Evolutionary conservation across 1,140 invertebrate genomes (phyloP).

Genomic region (Heterodera carotae): DNA sequence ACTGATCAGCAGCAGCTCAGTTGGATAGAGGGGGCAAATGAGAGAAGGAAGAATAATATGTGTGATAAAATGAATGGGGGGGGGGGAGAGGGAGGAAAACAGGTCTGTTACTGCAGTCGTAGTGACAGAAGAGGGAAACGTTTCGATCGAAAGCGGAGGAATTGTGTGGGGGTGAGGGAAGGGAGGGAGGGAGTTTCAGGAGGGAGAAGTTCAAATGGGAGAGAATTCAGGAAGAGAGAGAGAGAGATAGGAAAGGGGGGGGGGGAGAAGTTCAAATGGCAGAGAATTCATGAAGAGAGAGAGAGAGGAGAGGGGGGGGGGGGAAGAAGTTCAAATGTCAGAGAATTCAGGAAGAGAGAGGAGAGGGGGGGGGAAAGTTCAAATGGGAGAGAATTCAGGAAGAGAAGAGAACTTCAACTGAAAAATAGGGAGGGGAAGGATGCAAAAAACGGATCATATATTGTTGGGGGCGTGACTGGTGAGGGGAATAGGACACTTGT

Average conservation of each 20-base stretch:
- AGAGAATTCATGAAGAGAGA: background rate
- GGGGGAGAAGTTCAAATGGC: background rate
- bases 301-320: background rate
- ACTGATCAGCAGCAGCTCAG: too few relatives aligned
- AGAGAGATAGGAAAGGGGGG: too few relatives aligned
- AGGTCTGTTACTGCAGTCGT: background rate
- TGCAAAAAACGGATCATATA: background rate
- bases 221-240: background rate
- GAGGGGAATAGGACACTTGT: too few relatives aligned
- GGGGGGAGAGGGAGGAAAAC: background rate
- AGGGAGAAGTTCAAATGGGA: background rate
- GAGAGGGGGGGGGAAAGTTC: background rate
- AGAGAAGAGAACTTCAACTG: too few relatives aligned
- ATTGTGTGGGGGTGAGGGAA: too few relatives aligned
- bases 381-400: background rate
- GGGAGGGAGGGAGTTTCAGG: too few relatives aligned
- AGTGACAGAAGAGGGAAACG: too few relatives aligned
- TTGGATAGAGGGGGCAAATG: background rate
- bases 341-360: background rate
- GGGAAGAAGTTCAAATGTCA: constrained; percentile 4
- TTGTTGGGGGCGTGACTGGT: background rate
- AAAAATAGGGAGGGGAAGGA: background rate
- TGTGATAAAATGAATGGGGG: too few relatives aligned
- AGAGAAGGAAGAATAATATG: background rate
- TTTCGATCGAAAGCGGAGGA: too few relatives aligned